phyloP scores from a whole-genome alignment of 2,797 vertebrate species.

The Amblyopsis hoosieri region DNA sequence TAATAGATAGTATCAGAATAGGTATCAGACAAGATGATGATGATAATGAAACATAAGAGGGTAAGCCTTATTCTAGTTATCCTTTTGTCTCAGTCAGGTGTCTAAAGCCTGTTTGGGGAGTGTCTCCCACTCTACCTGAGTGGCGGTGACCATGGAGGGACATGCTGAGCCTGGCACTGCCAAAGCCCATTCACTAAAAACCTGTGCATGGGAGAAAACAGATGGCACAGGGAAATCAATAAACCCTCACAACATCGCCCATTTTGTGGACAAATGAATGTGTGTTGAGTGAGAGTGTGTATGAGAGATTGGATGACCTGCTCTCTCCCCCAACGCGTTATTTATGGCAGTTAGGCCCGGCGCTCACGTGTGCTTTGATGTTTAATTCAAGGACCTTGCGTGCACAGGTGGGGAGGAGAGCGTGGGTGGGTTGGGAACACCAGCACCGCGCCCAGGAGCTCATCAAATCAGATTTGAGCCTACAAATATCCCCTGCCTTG shows the following conservation, averaged over 20 bases:
- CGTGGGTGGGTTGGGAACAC: constrained; percentile 73
- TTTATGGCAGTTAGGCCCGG: constrained; percentile 74
- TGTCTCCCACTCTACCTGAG: constrained; percentile 40
- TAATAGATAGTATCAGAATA: too few relatives aligned
- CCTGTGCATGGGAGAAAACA: constrained; percentile 60
- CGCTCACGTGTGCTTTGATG: constrained; percentile 78
- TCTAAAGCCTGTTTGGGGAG: too few relatives aligned
- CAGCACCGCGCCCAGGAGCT: constrained; percentile 59
- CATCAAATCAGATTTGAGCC: constrained; percentile 68
- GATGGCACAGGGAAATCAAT: constrained; percentile 78
- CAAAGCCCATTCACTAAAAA: constrained; percentile 66
- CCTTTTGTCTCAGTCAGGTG: too few relatives aligned
- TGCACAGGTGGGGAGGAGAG: constrained; percentile 73
- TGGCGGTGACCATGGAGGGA: constrained; percentile 41
- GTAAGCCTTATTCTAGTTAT: too few relatives aligned
- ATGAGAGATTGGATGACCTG: constrained; percentile 75
- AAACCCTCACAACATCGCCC: constrained; percentile 73
- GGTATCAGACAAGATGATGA: too few relatives aligned
- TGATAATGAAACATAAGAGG: neutral
- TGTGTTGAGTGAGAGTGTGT: constrained; percentile 76
- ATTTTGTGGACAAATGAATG: constrained; percentile 80
- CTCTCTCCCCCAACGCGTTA: constrained; percentile 71
- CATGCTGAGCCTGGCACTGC: constrained; percentile 63
- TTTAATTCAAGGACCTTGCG: constrained; percentile 80
- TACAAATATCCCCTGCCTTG: constrained; percentile 67